Percentiles rank a stretch among this genome's conserved stretches.
phyloP scores from a whole-genome alignment of 2,797 vertebrate species.

The Sebastes miniatus region DNA sequence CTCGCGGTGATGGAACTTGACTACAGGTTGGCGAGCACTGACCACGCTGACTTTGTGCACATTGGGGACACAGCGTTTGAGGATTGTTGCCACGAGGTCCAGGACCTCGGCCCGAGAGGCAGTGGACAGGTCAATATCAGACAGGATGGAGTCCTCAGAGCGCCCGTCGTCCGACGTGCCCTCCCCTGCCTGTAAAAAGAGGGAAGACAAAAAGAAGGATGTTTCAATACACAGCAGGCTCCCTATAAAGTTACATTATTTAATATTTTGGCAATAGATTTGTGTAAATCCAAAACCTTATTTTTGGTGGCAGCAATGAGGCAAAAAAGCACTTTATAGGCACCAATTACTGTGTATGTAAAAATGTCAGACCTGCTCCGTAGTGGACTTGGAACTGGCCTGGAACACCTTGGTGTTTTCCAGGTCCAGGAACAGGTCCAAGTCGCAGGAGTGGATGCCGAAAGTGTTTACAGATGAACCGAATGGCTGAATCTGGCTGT shows the following conservation, averaged over 20 bases:
- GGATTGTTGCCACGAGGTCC: conserved; percentile 87
- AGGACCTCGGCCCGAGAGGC: conserved; percentile 80
- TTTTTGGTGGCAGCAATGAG: not conserved
- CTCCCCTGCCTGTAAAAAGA: conserved; percentile 64
- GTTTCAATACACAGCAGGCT: not conserved
- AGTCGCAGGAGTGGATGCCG: conserved; percentile 88
- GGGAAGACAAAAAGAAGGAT: not conserved
- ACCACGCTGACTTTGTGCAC: conserved; percentile 90
- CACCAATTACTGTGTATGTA: not conserved
- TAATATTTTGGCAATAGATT: not conserved
- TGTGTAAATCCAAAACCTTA: not conserved
- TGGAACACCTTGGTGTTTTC: conserved; percentile 87
- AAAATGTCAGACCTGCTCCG: conserved; percentile 68
- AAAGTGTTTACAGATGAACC: conserved; percentile 94
- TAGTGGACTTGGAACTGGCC: conserved; percentile 65
- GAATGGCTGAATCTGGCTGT: conserved; percentile 87
- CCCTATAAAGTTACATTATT: not conserved
- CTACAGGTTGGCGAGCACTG: conserved; percentile 88
- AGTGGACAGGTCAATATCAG: conserved; percentile 82
- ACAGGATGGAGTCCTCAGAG: conserved; percentile 87
- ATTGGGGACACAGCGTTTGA: conserved; percentile 90
- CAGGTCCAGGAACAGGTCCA: conserved; percentile 92
- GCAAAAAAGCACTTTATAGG: not conserved
- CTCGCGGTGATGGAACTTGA: conserved; percentile 91
- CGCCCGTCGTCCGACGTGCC: conserved; percentile 69